phyloP scores from a whole-genome alignment of 2,113 vertebrate genomes.

The Halichoerus grypus region DNA sequence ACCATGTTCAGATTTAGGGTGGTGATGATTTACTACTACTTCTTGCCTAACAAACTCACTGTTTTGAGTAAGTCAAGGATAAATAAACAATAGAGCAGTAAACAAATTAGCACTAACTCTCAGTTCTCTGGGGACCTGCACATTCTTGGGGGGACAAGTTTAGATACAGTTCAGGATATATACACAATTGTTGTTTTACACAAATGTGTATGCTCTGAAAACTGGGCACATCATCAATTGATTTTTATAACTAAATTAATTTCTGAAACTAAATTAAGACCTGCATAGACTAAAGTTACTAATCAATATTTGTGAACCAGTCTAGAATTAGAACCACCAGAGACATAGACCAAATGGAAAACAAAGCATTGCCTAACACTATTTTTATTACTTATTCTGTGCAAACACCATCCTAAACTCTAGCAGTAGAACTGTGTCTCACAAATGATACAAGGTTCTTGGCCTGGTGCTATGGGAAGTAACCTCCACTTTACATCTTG shows the following conservation, averaged over 20 bases:
- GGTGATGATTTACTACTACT: background rate
- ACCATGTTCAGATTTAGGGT: background rate
- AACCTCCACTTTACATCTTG: background rate
- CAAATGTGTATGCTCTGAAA: background rate
- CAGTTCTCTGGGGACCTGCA: background rate
- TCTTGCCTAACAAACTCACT: background rate
- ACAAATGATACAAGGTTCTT: background rate
- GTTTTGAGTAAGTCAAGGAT: conserved; percentile 24
- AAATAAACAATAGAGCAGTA: background rate
- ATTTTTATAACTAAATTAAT: conserved; percentile 26
- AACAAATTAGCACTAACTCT: background rate
- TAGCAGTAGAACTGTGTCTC: background rate
- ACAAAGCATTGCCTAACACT: background rate
- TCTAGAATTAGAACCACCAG: background rate
- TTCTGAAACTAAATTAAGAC: background rate
- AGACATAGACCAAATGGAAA: background rate
- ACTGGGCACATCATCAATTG: background rate
- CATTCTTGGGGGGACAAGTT: background rate
- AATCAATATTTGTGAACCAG: background rate
- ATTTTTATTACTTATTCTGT: background rate
- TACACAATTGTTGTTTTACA: background rate
- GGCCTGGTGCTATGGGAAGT: background rate
- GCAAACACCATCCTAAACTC: background rate
- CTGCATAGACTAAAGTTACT: background rate
- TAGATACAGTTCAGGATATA: background rate